Percentiles rank a stretch among this genome's conserved stretches.
phyloP scores from a whole-genome alignment of 2,113 vertebrate genomes.

The Pandion haliaetus region DNA sequence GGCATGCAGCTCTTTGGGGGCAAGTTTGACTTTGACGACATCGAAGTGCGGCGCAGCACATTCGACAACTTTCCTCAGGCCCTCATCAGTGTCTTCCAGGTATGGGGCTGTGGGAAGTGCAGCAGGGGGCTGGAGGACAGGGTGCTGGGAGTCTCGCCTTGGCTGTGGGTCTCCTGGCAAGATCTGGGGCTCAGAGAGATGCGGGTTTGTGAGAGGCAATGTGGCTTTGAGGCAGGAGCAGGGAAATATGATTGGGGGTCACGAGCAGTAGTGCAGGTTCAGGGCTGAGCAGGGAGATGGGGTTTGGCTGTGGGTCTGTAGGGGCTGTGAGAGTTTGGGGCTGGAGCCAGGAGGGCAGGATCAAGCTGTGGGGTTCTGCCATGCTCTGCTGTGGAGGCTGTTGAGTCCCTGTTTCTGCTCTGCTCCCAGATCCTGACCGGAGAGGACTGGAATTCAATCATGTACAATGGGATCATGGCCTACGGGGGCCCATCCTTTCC shows the following conservation, averaged over 20 bases:
- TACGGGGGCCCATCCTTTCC: conserved; percentile 89
- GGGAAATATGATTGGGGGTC: neutral
- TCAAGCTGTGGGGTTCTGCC: neutral
- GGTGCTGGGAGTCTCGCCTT: neutral
- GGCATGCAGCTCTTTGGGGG: conserved; percentile 99
- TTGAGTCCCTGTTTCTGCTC: neutral
- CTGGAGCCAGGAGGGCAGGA: neutral
- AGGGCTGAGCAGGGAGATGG: neutral
- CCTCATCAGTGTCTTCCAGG: conserved; percentile 98
- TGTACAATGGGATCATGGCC: conserved; percentile 95
- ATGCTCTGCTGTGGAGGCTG: neutral
- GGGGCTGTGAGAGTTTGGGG: neutral
- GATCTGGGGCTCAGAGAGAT: neutral
- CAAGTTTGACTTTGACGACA: conserved; percentile 89
- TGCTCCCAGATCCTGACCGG: conserved; percentile 86
- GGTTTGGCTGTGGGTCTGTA: neutral
- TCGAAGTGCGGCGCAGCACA: conserved; percentile 85
- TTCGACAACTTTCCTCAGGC: conserved; percentile 97
- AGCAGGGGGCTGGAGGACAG: neutral
- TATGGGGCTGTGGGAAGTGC: conserved; percentile 9
- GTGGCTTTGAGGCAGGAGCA: neutral
- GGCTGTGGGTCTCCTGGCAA: neutral
- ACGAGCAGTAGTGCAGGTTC: neutral
- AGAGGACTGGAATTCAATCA: conserved; percentile 93
- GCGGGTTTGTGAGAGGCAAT: neutral